These are phyloP conservation scores for Erithacus rubecula DNA, from an alignment of 2,797 vertebrate genomes.

Conservation along the genomic window DNA sequence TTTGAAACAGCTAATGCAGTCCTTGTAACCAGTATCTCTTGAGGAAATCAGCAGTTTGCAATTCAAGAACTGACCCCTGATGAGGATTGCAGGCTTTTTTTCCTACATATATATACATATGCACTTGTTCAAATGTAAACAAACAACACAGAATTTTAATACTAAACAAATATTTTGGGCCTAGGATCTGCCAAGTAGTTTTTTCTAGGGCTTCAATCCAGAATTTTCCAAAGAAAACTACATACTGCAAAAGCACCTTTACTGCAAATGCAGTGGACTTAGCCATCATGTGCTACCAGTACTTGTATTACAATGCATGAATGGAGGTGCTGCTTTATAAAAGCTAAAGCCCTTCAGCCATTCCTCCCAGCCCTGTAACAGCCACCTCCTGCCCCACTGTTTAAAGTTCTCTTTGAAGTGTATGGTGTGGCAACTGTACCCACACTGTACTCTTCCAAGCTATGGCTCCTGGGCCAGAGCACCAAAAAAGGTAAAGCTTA, in stretches of 20 bases:
- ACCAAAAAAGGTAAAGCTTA: background rate
- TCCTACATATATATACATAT: background rate
- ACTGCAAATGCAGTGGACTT: background rate
- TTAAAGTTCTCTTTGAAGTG: background rate
- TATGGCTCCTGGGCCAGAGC: background rate
- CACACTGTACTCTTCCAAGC: background rate
- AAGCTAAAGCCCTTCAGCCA: background rate
- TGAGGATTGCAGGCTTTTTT: background rate
- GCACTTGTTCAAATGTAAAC: background rate
- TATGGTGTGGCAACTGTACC: background rate
- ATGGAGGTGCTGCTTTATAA: background rate
- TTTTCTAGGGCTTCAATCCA: background rate
- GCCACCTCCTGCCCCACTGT: background rate
- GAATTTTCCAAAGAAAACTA: background rate
- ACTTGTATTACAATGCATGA: rapidly evolving
- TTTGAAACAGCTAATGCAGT: background rate
- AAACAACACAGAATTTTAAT: background rate
- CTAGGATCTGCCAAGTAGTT: background rate
- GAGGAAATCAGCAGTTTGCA: background rate
- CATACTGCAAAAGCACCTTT: background rate
- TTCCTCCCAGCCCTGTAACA: background rate
- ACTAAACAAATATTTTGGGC: background rate
- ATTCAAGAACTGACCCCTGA: background rate
- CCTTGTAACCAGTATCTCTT: background rate
- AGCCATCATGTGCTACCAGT: background rate